Percentiles rank a stretch among this genome's conserved stretches.
Evolutionary conservation across 1,140 invertebrate species (phyloP).

Genomic region (Drosophila melanica): DNA sequence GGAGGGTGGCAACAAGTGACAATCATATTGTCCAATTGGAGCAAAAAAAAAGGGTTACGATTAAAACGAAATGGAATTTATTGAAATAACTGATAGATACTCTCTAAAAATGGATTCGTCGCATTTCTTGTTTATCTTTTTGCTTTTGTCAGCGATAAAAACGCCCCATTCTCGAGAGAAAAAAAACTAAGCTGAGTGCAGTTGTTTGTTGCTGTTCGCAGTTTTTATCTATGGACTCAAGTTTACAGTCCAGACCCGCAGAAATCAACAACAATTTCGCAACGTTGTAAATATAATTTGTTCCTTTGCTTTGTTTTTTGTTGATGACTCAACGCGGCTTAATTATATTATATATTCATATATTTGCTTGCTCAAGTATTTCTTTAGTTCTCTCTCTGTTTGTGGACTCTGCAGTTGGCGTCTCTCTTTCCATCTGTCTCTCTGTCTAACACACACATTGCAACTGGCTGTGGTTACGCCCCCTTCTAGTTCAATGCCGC

Average conservation of each 20-base stretch:
- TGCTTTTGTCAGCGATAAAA: no score
- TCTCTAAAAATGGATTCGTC: neutral
- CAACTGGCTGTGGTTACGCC: slow-evolving; percentile 25
- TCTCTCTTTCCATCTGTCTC: neutral
- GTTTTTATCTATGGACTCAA: neutral
- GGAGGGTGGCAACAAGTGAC: slow-evolving; percentile 2
- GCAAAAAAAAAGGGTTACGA: neutral
- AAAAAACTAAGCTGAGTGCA: neutral
- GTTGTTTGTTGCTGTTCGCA: neutral
- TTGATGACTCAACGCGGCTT: slow-evolving; percentile 42
- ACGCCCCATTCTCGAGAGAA: no score
- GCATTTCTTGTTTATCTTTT: no score
- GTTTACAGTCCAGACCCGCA: neutral
- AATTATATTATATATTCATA: slow-evolving; percentile 19
- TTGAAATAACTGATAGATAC: neutral
- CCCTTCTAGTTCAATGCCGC: slow-evolving; percentile 64
- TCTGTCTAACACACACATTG: neutral
- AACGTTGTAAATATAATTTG: neutral
- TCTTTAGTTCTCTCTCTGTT: neutral
- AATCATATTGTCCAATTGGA: neutral
- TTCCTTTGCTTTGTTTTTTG: neutral
- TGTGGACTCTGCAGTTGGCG: neutral
- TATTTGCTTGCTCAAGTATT: slow-evolving; percentile 11
- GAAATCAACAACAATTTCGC: slow-evolving; percentile 29
- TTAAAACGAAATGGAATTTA: no score